A percentile compares a stretch with the other conserved stretches of the same genome.
phyloP scores from a whole-genome alignment of 2,113 vertebrate genomes.

The Podilymbus podiceps region DNA sequence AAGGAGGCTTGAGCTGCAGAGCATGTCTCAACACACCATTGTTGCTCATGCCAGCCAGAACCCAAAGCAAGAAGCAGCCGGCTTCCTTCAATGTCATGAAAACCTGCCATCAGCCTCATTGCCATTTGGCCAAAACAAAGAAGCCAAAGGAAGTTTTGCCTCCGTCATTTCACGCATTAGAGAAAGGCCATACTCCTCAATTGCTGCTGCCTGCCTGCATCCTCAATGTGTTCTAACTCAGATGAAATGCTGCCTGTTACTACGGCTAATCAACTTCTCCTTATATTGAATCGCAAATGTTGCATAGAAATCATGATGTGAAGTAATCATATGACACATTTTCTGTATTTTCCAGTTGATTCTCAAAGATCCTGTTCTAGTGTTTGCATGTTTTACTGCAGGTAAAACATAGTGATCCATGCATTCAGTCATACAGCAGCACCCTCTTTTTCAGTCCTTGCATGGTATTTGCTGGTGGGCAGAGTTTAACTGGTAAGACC shows the following conservation, averaged over 20 bases:
- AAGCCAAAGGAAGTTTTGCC: background rate
- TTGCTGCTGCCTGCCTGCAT: background rate
- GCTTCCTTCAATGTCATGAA: background rate
- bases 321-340: background rate
- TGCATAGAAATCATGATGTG: background rate
- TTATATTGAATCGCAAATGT: background rate
- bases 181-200: background rate
- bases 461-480: background rate
- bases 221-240: background rate
- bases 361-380: background rate
- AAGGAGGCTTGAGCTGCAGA: background rate
- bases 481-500: background rate
- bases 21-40: background rate
- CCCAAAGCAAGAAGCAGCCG: background rate
- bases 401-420: background rate
- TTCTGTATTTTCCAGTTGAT: background rate
- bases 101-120: background rate
- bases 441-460: background rate
- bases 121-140: background rate
- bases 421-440: background rate
- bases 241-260: background rate
- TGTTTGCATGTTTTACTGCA: background rate
- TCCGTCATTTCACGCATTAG: background rate
- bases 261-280: background rate
- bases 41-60: background rate